A percentile compares a stretch with the other conserved stretches of the same genome.
phyloP scores from a whole-genome alignment of 2,888 invertebrate species.

The Eupithecia inturbata region DNA sequence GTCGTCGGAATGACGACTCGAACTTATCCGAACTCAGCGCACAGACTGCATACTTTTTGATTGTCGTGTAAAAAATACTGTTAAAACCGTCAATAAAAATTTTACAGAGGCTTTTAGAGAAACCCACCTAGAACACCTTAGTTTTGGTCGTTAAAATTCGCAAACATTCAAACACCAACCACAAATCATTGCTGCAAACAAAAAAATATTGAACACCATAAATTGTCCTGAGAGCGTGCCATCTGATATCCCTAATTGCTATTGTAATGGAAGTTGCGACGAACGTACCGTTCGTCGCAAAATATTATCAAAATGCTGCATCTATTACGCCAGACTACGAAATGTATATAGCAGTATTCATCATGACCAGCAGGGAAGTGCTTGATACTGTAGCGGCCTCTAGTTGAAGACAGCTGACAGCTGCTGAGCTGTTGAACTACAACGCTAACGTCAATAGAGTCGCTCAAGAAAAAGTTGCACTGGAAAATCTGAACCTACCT shows the following conservation, averaged over 20 bases:
- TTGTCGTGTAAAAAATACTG: neutral
- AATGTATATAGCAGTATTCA: conserved; percentile 38
- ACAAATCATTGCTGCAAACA: conserved; percentile 39
- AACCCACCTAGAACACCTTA: neutral
- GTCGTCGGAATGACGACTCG: neutral
- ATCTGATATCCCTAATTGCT: conserved; percentile 47
- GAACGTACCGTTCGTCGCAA: conserved; percentile 47
- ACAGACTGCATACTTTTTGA: neutral
- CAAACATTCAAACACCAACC: conserved; percentile 22
- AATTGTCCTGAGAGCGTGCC: conserved; percentile 35
- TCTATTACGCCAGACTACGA: conserved; percentile 47
- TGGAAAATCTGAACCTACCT: too few relatives aligned
- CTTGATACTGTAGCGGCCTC: too few relatives aligned
- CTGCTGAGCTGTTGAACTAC: too few relatives aligned
- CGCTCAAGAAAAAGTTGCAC: too few relatives aligned
- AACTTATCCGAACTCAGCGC: neutral
- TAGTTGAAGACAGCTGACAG: too few relatives aligned
- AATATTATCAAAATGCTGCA: conserved; percentile 50
- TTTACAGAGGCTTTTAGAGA: neutral
- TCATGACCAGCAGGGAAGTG: conserved; percentile 43
- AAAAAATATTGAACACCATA: conserved; percentile 43
- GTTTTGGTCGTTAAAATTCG: neutral
- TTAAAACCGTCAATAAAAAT: neutral
- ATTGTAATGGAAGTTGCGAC: conserved; percentile 49
- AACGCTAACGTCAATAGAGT: too few relatives aligned